A percentile compares a stretch with the other conserved stretches of the same genome.
phyloP scores from a whole-genome alignment of 2,888 invertebrate species.

The Dastarcus helophoroides region DNA sequence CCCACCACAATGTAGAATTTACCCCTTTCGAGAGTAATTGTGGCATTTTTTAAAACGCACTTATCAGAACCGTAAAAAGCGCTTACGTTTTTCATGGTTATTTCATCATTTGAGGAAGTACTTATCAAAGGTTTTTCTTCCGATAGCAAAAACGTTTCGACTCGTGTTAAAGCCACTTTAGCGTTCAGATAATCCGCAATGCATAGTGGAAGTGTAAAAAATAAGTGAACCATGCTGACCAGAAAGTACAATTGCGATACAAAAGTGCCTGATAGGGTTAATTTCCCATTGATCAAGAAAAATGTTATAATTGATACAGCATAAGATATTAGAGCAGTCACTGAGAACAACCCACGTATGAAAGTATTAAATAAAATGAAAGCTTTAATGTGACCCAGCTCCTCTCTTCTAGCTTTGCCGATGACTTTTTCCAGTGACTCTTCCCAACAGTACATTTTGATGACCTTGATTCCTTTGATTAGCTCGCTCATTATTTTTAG shows the following conservation, averaged over 20 bases:
- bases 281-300: too few relatives aligned
- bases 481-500: constrained; percentile 55
- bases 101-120: constrained; percentile 2
- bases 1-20: constrained; percentile 63
- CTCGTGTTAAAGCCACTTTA: constrained; percentile 39
- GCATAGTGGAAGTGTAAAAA: constrained; percentile 44
- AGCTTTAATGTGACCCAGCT: not conserved
- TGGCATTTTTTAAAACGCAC: constrained; percentile 28
- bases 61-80: constrained; percentile 17
- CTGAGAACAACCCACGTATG: too few relatives aligned
- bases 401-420: constrained; percentile 41
- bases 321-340: too few relatives aligned
- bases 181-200: constrained; percentile 45
- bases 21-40: constrained; percentile 39
- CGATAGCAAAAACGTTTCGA: constrained; percentile 41
- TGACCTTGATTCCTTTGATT: constrained; percentile 50
- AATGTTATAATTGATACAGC: too few relatives aligned
- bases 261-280: too few relatives aligned
- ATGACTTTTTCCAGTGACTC: constrained; percentile 47
- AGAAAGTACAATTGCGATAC: too few relatives aligned
- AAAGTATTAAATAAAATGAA: too few relatives aligned
- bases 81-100: constrained; percentile 13
- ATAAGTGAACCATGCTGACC: too few relatives aligned
- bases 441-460: too few relatives aligned
- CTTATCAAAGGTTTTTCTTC: constrained; percentile 37